These are phyloP conservation scores for Phortica magna DNA, from an alignment of 2,888 invertebrate species.

Conservation along the genomic window DNA sequence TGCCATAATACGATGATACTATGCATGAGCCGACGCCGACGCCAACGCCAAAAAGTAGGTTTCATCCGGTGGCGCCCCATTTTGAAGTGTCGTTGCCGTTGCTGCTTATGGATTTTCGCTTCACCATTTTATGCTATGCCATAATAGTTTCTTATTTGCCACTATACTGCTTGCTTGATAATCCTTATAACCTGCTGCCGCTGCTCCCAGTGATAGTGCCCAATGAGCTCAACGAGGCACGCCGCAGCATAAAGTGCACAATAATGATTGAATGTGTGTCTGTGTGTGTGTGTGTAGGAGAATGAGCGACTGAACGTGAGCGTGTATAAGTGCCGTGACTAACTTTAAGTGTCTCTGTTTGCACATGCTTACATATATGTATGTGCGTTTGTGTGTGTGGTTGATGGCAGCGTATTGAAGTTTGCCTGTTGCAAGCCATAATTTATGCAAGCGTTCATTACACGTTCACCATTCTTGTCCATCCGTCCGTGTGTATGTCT, in stretches of 20 bases:
- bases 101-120: background rate
- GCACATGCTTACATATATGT: background rate
- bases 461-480: background rate
- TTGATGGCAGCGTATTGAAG: background rate
- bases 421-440: constrained; percentile 23
- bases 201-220: background rate
- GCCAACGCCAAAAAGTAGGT: background rate
- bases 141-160: constrained; percentile 4
- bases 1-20: no score
- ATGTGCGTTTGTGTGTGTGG: background rate
- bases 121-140: background rate
- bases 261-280: background rate
- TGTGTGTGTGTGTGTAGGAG: background rate
- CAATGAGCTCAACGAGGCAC: background rate
- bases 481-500: background rate
- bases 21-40: no score
- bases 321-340: background rate
- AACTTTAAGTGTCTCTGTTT: no score
- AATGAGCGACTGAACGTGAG: background rate
- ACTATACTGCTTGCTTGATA: background rate
- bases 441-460: constrained; percentile 26
- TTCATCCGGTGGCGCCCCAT: constrained; percentile 9
- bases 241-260: constrained; percentile 18
- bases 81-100: background rate
- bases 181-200: constrained; percentile 7